Percentiles rank a stretch among this genome's conserved stretches.
These are phyloP conservation scores for Protobothrops mucrosquamatus DNA, from an alignment of 2,113 vertebrate species.

Conservation along the genomic window DNA sequence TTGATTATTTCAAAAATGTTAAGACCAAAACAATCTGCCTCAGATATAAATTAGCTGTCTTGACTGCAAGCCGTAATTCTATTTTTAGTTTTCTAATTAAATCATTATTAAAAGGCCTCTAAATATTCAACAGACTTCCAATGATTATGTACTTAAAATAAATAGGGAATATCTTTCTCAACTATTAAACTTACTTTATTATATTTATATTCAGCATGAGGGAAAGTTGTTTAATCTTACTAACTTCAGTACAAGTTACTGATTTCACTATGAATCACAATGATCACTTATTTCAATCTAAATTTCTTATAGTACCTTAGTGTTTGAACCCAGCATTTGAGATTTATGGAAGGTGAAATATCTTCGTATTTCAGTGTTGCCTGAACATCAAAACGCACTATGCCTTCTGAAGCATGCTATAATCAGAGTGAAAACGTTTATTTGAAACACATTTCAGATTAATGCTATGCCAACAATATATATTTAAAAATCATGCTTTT, in stretches of 20 bases:
- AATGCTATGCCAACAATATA: background rate
- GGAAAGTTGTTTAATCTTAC: background rate
- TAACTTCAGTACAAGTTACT: background rate
- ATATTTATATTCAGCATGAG: background rate
- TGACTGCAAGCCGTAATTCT: background rate
- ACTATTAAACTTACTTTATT: background rate
- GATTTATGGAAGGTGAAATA: constrained; percentile 87
- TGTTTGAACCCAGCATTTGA: constrained; percentile 97
- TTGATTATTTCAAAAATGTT: background rate
- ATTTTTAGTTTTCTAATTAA: background rate
- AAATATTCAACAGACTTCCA: background rate
- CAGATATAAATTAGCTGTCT: background rate
- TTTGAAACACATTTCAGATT: background rate
- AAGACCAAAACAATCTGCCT: background rate
- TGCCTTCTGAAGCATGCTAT: constrained; percentile 94
- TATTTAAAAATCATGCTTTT: background rate
- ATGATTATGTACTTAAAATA: background rate
- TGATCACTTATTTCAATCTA: background rate
- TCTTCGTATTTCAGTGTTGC: constrained; percentile 93
- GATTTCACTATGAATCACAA: background rate
- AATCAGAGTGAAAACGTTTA: constrained; percentile 12
- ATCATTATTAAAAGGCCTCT: background rate
- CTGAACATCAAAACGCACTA: constrained; percentile 87
- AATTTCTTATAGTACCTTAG: constrained; percentile 77
- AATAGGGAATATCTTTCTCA: background rate